Conservation (phyloP, 2,888 invertebrate genomes). For the Chrysolina americana region DNA sequence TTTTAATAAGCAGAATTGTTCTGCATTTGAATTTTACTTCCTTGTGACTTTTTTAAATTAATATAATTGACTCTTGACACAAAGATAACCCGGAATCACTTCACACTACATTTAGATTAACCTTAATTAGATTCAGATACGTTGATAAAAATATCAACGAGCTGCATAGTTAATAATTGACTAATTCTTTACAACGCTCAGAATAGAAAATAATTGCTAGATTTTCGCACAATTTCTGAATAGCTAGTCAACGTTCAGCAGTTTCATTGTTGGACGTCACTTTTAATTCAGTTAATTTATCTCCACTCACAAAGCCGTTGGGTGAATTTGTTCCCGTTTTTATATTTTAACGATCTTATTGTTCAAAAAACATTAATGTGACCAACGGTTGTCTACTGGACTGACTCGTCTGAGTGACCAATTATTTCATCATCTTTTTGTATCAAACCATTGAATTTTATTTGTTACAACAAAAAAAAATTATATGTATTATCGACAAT, state of each 20-base stretch:
- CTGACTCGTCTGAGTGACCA: too few species aligned
- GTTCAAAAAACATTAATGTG: conserved; percentile 48
- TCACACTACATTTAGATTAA: conserved; percentile 54
- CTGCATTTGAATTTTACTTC: conserved; percentile 33
- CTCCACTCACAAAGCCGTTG: conserved; percentile 53
- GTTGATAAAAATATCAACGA: conserved; percentile 56
- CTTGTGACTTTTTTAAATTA: conserved; percentile 45
- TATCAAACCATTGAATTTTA: too few species aligned
- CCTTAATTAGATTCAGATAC: conserved; percentile 55
- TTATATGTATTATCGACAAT: too few species aligned
- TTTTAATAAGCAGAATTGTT: conserved; percentile 9
- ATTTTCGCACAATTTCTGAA: conserved; percentile 37
- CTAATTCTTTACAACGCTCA: conserved; percentile 53
- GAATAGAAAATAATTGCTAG: conserved; percentile 40
- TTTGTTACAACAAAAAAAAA: too few species aligned
- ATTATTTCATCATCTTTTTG: too few species aligned
- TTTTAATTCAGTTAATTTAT: conserved; percentile 53
- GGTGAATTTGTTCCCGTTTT: conserved; percentile 57
- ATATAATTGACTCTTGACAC: conserved; percentile 49
- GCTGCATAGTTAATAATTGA: conserved; percentile 41
- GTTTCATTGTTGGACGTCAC: conserved; percentile 45
- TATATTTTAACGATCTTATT: conserved; percentile 60
- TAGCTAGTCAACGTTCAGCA: conserved; percentile 29
- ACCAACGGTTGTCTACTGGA: conserved; percentile 35
- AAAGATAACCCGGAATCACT: conserved; percentile 52